phyloP scores from a whole-genome alignment of 2,113 vertebrate species.

The Shinisaurus crocodilurus region DNA sequence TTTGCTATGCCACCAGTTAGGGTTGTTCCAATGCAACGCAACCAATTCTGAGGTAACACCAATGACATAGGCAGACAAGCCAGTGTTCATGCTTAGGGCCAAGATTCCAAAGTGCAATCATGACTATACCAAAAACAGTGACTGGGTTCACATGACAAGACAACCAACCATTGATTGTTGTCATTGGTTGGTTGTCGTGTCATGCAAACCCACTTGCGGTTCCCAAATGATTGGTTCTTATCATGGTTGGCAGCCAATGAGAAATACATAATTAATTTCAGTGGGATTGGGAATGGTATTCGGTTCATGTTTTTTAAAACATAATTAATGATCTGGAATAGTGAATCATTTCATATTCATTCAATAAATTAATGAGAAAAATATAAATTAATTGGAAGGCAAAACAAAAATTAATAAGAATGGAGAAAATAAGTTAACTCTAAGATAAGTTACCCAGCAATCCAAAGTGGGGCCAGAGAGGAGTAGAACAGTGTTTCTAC shows the following conservation, averaged over 20 bases:
- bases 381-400: constrained; percentile 5
- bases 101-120: background rate
- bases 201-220: too few relatives aligned
- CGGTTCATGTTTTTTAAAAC: constrained; percentile 27
- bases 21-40: background rate
- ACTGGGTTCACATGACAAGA: too few relatives aligned
- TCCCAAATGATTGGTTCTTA: too few relatives aligned
- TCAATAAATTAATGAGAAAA: constrained; percentile 39
- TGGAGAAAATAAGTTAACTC: background rate
- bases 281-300: background rate
- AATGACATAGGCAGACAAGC: background rate
- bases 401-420: background rate
- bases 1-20: background rate
- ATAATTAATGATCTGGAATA: constrained; percentile 34
- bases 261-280: background rate
- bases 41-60: background rate
- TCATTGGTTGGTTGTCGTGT: too few relatives aligned
- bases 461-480: too few relatives aligned
- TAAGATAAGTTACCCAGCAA: background rate
- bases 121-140: background rate
- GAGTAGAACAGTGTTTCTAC: too few relatives aligned
- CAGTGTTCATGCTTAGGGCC: background rate
- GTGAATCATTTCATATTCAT: background rate
- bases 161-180: too few relatives aligned
- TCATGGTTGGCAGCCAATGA: too few relatives aligned